Percentiles rank a stretch among this genome's conserved stretches.
These are phyloP conservation scores for Drosophila rufa DNA, from an alignment of 1,140 invertebrate species.

Conservation along the genomic window DNA sequence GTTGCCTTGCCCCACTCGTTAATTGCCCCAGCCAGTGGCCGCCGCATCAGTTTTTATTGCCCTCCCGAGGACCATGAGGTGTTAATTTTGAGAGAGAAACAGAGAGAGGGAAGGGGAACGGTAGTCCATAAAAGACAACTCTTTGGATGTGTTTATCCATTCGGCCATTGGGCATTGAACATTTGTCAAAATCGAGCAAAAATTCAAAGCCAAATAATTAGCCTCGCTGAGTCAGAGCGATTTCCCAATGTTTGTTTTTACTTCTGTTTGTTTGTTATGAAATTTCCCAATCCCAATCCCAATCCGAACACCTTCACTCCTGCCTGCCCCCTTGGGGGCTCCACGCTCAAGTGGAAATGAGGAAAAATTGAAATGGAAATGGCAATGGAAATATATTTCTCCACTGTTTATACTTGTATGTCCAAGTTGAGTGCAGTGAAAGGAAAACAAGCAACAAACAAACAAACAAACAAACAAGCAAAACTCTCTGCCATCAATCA, in stretches of 20 bases:
- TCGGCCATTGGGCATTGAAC: conserved; percentile 15
- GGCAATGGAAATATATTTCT: conserved; percentile 26
- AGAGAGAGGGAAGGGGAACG: background rate
- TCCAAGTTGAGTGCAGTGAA: conserved; percentile 35
- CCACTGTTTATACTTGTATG: conserved; percentile 35
- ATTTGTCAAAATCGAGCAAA: conserved; percentile 36
- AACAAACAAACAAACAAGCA: conserved; percentile 20
- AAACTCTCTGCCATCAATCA: conserved; percentile 46
- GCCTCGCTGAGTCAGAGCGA: conserved; percentile 22
- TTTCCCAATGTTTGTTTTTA: conserved; percentile 32
- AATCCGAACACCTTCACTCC: background rate
- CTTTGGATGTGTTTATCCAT: conserved; percentile 13
- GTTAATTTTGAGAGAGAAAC: conserved; percentile 39
- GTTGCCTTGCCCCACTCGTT: conserved; percentile 53
- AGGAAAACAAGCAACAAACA: conserved; percentile 12
- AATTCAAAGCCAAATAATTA: conserved; percentile 34
- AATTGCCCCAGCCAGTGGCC: conserved; percentile 65
- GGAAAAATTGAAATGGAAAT: conserved; percentile 34
- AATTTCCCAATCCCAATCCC: conserved; percentile 15
- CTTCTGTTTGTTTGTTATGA: conserved; percentile 39
- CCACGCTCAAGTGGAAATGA: conserved; percentile 6
- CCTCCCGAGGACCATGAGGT: conserved; percentile 45
- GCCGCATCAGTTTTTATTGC: conserved; percentile 63
- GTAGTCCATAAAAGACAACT: conserved; percentile 26
- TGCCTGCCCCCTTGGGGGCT: no score